Percentiles rank a stretch among this genome's conserved stretches.
These are phyloP conservation scores for Siniperca obscura DNA, from an alignment of 2,797 vertebrate species.

Conservation along the genomic window DNA sequence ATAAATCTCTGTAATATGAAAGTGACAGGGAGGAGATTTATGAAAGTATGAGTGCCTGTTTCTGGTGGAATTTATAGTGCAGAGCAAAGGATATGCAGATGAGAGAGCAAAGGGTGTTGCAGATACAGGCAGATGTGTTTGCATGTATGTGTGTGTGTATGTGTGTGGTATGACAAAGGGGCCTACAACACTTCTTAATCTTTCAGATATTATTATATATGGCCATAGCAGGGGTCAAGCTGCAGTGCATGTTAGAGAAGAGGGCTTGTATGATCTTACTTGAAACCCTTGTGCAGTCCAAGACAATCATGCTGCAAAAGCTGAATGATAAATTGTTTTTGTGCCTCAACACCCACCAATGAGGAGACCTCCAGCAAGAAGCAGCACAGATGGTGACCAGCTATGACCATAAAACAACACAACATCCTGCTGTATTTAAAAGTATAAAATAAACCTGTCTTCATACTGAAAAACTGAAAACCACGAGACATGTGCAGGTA, in stretches of 20 bases:
- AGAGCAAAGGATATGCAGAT: constrained; percentile 87
- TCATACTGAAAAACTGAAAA: background rate
- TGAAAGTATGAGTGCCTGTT: constrained; percentile 85
- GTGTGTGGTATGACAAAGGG: constrained; percentile 80
- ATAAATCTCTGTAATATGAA: constrained; percentile 93
- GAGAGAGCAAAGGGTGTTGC: constrained; percentile 75
- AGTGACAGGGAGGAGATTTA: constrained; percentile 90
- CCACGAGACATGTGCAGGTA: background rate
- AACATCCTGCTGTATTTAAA: background rate
- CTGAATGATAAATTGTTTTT: constrained; percentile 32
- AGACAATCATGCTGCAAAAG: constrained; percentile 26
- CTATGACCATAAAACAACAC: background rate
- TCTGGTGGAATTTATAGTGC: constrained; percentile 84
- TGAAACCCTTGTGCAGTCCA: background rate
- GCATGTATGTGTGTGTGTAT: constrained; percentile 63
- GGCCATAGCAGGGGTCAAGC: constrained; percentile 40
- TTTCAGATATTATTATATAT: constrained; percentile 65
- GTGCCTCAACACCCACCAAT: background rate
- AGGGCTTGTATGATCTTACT: constrained; percentile 33
- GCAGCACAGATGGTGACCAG: background rate
- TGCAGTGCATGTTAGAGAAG: constrained; percentile 37
- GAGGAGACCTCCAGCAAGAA: background rate
- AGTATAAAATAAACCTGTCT: background rate
- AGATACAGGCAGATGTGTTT: constrained; percentile 72
- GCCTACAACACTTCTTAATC: constrained; percentile 83